Conservation (phyloP, 2,113 vertebrate genomes). For the Parotia lawesii region DNA sequence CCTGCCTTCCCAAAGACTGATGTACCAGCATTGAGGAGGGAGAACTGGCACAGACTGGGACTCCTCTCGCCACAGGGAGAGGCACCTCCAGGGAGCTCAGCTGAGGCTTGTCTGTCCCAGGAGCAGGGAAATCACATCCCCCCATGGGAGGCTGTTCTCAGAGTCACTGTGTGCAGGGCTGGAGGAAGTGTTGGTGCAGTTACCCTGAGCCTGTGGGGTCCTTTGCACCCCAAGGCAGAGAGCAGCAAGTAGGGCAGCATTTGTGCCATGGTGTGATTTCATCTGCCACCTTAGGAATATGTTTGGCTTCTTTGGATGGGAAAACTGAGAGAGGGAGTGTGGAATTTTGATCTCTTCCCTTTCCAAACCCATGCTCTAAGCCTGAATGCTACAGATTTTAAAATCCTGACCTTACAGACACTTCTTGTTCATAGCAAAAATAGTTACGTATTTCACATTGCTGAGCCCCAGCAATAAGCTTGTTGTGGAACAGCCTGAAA, state of each 20-base stretch:
- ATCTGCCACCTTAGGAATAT: neutral
- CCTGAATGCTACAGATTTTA: neutral
- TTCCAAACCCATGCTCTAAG: neutral
- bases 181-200: neutral
- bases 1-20: neutral
- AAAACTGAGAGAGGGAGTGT: neutral
- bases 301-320: neutral
- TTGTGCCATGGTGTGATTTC: neutral
- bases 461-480: neutral
- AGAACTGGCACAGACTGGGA: neutral
- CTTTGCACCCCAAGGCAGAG: neutral
- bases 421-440: neutral
- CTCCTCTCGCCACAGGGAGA: neutral
- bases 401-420: neutral
- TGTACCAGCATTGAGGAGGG: fast-evolving
- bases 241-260: neutral
- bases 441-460: neutral
- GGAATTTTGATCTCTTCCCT: neutral
- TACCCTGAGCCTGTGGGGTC: neutral
- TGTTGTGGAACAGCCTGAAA: neutral
- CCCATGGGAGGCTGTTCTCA: neutral
- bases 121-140: neutral
- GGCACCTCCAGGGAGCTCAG: neutral
- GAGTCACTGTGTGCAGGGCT: neutral
- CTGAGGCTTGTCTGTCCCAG: neutral